Conservation (phyloP, 2,888 invertebrate genomes). For the Synanthedon formicaeformis region DNA sequence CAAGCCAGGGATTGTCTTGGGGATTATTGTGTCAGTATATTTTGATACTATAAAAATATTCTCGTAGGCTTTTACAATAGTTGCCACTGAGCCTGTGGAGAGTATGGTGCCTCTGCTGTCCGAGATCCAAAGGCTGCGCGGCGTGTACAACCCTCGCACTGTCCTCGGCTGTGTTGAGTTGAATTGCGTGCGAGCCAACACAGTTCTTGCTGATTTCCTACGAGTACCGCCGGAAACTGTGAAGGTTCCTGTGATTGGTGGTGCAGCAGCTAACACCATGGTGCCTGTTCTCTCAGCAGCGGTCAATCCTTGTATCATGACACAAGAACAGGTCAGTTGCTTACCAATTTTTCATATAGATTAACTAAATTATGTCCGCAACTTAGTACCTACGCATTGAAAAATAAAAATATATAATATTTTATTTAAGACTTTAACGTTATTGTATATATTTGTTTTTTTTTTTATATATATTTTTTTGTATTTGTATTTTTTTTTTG, state of each 20-base stretch:
- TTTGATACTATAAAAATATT: background rate
- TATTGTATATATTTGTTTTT: too few species aligned
- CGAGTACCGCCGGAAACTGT: constrained; percentile 72
- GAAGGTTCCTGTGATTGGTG: constrained; percentile 76
- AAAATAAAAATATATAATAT: too few species aligned
- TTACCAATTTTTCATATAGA: too few species aligned
- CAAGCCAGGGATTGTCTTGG: background rate
- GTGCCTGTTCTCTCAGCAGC: constrained; percentile 77
- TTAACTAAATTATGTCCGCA: background rate
- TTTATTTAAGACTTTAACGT: too few species aligned
- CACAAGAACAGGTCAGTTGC: constrained; percentile 42
- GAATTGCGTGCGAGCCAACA: constrained; percentile 78
- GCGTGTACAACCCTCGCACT: constrained; percentile 40
- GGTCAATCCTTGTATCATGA: constrained; percentile 66
- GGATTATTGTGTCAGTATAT: background rate
- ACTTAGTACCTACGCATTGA: too few species aligned
- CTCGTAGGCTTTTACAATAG: constrained; percentile 44
- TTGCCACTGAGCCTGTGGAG: constrained; percentile 72
- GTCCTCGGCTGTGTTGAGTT: constrained; percentile 77
- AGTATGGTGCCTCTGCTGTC: constrained; percentile 78
- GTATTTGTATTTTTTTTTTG: too few species aligned
- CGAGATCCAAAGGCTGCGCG: constrained; percentile 73
- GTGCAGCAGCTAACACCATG: constrained; percentile 78
- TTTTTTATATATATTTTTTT: too few species aligned
- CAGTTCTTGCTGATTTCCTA: constrained; percentile 76